Base-by-base conservation (phyloP, 2,797 vertebrate species). In the Mareca penelope region DNA sequence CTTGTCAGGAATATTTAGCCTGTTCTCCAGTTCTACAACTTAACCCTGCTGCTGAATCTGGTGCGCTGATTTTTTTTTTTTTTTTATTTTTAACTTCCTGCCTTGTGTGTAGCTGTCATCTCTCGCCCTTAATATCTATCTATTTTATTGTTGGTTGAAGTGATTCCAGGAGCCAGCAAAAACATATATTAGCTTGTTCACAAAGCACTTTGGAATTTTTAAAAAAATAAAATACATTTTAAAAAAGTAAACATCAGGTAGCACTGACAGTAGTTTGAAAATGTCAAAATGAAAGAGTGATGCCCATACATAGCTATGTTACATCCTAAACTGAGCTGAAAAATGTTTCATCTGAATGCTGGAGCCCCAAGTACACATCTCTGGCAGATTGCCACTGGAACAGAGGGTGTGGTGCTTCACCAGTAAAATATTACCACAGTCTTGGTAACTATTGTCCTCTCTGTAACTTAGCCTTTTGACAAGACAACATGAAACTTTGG, bases 371-470 rank as follows among this genome's bases (percentile, higher is more conserved):
- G 12, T 89, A 7, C n/a, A 11, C 55, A 22, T 67, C 19, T 77
- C 42, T 88, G 80, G 63, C 1, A 0, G 3, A 1, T 57, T 84
- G 77, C 64, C 56, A 26, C 80, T 57, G 57, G 64, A 86, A 44
- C 9, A 61, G 48, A 86, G 85, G 68, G 44, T 84, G 68, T 80
- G 75, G 71, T 84, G 40, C 78, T 91, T 82, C 77, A 80, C 57
- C 78, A 84, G 19, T 82, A 80, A 95, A 91, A 76, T 77, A 65
- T 39, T 61, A 75, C 53, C 85, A 80, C 48, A 77, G 48, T 37
- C 64, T 55, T 77, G 53, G 80, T 94, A 84, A 91, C 60, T 72
- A 39, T 94, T 94, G 91, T 92, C 67, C 92, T 93, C 57, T 77
- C 56, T 8, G 1, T 80, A 84, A 79, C 79, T 91, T 39, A 71